Conservation (phyloP, 2,888 invertebrate genomes). For the Stenoptilia bipunctidactyla region DNA sequence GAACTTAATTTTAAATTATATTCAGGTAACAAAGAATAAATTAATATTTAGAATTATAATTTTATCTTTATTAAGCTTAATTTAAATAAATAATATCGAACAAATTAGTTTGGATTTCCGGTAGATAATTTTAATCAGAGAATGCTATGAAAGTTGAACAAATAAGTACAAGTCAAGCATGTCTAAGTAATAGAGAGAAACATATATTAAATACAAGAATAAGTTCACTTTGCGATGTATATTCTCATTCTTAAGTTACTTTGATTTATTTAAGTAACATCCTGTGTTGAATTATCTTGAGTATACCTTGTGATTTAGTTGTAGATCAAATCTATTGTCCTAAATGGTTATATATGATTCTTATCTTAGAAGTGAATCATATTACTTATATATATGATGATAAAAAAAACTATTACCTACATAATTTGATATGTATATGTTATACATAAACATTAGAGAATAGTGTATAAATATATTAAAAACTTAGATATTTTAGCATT, state of each 20-base stretch:
- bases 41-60: not conserved
- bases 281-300: too few species aligned
- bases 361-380: slow-evolving; percentile 27
- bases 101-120: too few species aligned
- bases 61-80: not conserved
- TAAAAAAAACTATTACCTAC: slow-evolving; percentile 18
- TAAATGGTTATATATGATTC: slow-evolving; percentile 12
- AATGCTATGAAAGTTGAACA: not conserved
- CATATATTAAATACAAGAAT: too few species aligned
- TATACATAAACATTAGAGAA: slow-evolving; percentile 23
- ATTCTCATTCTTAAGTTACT: too few species aligned
- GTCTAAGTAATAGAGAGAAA: too few species aligned
- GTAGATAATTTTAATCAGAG: too few species aligned
- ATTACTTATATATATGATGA: slow-evolving; percentile 23
- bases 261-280: too few species aligned
- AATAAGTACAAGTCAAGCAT: not conserved
- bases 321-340: slow-evolving; percentile 18
- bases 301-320: slow-evolving; percentile 25
- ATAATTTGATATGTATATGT: slow-evolving; percentile 11
- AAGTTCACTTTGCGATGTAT: too few species aligned
- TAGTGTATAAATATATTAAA: slow-evolving; percentile 28
- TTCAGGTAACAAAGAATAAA: too few species aligned
- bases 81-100: too few species aligned
- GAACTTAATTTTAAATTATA: too few species aligned
- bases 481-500: slow-evolving; percentile 43